Evolutionary conservation across 1,140 invertebrate species (phyloP), one percentile per base, ranked within the genome.

Genomic region (Patella vulgata): DNA sequence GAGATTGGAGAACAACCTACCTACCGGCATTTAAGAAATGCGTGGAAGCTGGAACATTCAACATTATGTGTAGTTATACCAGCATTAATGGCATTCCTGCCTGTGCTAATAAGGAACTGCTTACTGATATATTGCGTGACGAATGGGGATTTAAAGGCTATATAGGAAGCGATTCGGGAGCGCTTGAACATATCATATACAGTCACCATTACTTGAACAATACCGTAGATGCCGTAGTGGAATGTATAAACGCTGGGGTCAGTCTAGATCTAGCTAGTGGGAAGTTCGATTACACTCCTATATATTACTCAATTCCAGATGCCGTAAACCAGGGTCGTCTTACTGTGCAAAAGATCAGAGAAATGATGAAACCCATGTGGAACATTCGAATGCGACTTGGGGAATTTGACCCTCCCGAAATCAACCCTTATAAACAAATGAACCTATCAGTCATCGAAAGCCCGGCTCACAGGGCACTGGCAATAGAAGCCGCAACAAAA

Each of bases 61-160:
- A 36, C 14, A 36, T 36, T 14, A 36, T 36, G 33, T 36, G 33
- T 14, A 36, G 33, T 36, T 36, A 36, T 14, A 8, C 5, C 33
- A 36, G 33, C 14, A 36, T 36, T 14, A 36, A 36, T 14, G 33
- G 33, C 6, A 5, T 5, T 36, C 33, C 33, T 8, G 5, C 33
- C 14, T 36, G 33, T 36, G 14, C 14, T 17, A 74, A 80, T 46
- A 74, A 77, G 31, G 54, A 56, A n/a, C 64, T 81, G 0, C 50
- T 81, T 39, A 79, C 78, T 25, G 78, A 81, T 47, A 69, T 80
- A 23, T 54, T 80, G 11, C 61, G 79, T 11, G 68, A 57, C 31
- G 65, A 75, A 47, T 79, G 77, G 77, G 69, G 69, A 25, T 81
- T 81, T 57, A 69, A 58, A 75, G 67, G 79, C 31, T 81, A 77